phyloP scores from a whole-genome alignment of 2,113 vertebrate species.

The Saguinus midas region DNA sequence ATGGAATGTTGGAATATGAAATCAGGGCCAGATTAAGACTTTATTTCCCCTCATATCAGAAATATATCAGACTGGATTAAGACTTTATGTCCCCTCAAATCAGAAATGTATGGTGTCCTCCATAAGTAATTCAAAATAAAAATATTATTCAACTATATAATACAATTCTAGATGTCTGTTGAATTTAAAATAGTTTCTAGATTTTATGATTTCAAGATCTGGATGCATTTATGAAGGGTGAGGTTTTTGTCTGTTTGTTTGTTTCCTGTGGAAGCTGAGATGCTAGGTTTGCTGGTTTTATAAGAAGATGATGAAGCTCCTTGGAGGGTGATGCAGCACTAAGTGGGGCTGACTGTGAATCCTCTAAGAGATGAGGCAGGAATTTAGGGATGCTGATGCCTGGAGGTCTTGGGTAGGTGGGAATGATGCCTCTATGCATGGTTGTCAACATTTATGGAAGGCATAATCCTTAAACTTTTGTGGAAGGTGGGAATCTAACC shows the following conservation, averaged over 20 bases:
- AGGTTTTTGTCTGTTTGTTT: neutral
- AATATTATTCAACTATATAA: neutral
- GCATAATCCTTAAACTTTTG: neutral
- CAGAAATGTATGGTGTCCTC: neutral
- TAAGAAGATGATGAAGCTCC: neutral
- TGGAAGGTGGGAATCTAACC: neutral
- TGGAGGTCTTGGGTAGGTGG: neutral
- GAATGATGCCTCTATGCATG: neutral
- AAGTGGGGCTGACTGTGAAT: neutral
- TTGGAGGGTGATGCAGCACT: neutral
- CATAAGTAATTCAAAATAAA: neutral
- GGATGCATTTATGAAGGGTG: neutral
- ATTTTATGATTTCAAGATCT: neutral
- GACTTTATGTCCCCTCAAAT: neutral
- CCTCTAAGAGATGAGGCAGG: neutral
- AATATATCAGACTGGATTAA: neutral
- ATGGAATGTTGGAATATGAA: neutral
- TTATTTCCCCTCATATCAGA: neutral
- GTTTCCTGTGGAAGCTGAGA: neutral
- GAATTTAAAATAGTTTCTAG: neutral
- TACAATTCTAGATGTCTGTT: neutral
- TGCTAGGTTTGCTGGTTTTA: neutral
- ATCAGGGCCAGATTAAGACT: neutral
- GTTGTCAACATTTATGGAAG: neutral
- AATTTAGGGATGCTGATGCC: neutral